Evolutionary conservation across 2,113 vertebrate genomes (phyloP), one percentile per base, ranked within the genome.

Genomic region (Passer domesticus): DNA sequence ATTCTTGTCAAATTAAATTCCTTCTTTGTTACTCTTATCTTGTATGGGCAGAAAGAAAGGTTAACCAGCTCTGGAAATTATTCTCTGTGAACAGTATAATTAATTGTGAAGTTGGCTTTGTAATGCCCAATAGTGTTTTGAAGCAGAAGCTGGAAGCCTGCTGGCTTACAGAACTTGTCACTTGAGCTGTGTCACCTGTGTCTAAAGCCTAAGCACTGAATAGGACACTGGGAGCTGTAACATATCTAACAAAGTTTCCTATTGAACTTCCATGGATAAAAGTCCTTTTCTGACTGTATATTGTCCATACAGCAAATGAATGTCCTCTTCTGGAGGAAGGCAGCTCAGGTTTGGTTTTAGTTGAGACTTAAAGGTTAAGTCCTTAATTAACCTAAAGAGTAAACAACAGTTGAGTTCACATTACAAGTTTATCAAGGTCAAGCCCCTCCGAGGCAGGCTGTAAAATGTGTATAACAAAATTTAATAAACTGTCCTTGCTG

Each of bases 1-100:
- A 20, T 90, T 90, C 49, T 96, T 90, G 93, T 97, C 60, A 93
- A 92, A 82, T 92, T 96, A 90, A 96, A 87, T 93, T 97, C 92
- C 76, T 96, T 77, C n/a, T 53, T 56, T 75, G 17, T 85, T 89
- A 53, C 28, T 83, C 31, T 56, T 89, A 21, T 12, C 27, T 81
- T 52, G 10, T 73, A 53, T 56, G 37, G 3, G 7, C 56, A 92
- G 56, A 83, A 77, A 86, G 35, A 94, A 56, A 31, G 28, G 43
- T 59, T 90, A 80, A 60, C 82, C 9, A 63, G 11, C 52, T 94
- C 31, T 86, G 72, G 56, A 83, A 94, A 41, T 60, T 25, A 11
- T 83, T 72, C 28, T 78, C 35, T 83, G 35, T 56, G n/a, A 70
- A 59, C 41, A 63, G 62, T 19, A 7, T 55, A 62, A 62, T 78